A percentile compares a stretch with the other conserved stretches of the same genome.
Evolutionary conservation across 2,888 invertebrate species (phyloP).

Genomic region (Gymnocheta viridis): DNA sequence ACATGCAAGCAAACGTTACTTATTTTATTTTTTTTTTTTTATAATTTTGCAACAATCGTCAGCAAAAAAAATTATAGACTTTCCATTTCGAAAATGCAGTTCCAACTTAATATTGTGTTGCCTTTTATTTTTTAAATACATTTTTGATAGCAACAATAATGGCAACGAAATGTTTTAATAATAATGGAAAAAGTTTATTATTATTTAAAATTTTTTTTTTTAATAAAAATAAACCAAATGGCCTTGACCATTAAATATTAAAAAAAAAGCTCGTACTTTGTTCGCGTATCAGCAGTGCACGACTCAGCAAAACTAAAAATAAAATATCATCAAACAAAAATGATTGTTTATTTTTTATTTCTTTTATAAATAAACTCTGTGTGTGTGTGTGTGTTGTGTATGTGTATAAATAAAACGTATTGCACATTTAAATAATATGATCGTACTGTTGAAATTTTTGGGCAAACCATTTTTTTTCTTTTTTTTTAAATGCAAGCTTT

Average conservation of each 20-base stretch:
- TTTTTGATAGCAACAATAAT: conserved; percentile 14
- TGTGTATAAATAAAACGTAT: not conserved
- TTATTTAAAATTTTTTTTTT: conserved; percentile 16
- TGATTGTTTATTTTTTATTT: not conserved
- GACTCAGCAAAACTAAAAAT: conserved; percentile 31
- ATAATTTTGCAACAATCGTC: too few species aligned
- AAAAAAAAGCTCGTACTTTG: conserved; percentile 7
- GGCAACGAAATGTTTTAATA: conserved; percentile 18
- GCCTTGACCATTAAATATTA: conserved; percentile 67
- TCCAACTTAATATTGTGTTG: not conserved
- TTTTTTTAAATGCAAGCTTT: not conserved
- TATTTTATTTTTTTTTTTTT: too few species aligned
- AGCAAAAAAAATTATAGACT: not conserved
- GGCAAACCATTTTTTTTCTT: not conserved
- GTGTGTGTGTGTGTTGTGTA: not conserved
- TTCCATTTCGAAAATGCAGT: conserved; percentile 5
- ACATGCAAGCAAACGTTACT: too few species aligned
- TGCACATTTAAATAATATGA: not conserved
- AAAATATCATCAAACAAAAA: conserved; percentile 7
- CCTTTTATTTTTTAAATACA: not conserved
- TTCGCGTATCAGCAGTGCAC: conserved; percentile 27
- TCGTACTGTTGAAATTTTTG: conserved; percentile 19
- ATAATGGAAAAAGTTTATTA: conserved; percentile 28
- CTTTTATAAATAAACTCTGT: not conserved
- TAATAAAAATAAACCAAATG: conserved; percentile 41